phyloP scores from a whole-genome alignment of 2,888 invertebrate species.

The Morinoia aosen region DNA sequence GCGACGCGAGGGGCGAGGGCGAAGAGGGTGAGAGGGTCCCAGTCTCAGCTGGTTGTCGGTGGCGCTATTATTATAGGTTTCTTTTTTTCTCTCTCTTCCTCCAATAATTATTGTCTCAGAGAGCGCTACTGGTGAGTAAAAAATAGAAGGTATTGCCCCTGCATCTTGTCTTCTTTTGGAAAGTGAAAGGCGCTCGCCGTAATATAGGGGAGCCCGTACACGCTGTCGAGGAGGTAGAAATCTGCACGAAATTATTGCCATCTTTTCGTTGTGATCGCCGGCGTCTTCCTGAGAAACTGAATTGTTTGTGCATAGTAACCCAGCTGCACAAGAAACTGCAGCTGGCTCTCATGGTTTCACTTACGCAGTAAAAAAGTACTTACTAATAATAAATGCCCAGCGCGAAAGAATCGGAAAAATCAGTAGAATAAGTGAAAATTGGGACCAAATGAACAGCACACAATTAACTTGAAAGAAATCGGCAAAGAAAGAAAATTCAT shows the following conservation, averaged over 20 bases:
- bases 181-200: slow-evolving; percentile 13
- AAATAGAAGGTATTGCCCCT: slow-evolving; percentile 40
- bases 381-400: too few relatives aligned
- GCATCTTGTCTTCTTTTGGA: slow-evolving; percentile 32
- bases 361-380: too few relatives aligned
- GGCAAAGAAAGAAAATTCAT: too few relatives aligned
- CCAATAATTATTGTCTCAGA: slow-evolving; percentile 40
- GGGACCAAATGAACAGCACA: too few relatives aligned
- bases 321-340: too few relatives aligned
- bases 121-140: slow-evolving; percentile 46
- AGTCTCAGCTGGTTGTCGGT: slow-evolving; percentile 41
- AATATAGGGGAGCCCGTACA: background rate
- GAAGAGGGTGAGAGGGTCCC: background rate
- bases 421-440: too few relatives aligned
- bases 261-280: background rate
- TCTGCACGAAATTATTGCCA: background rate
- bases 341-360: too few relatives aligned
- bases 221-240: background rate
- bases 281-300: too few relatives aligned
- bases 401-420: too few relatives aligned
- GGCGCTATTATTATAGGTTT: slow-evolving; percentile 24
- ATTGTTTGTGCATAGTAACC: too few relatives aligned
- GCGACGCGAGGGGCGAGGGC: background rate
- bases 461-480: too few relatives aligned
- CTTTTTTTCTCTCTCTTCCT: slow-evolving; percentile 19